These are phyloP conservation scores for Caenorhabditis sp. DNA, from an alignment of 2,888 invertebrate species.

Conservation along the genomic window DNA sequence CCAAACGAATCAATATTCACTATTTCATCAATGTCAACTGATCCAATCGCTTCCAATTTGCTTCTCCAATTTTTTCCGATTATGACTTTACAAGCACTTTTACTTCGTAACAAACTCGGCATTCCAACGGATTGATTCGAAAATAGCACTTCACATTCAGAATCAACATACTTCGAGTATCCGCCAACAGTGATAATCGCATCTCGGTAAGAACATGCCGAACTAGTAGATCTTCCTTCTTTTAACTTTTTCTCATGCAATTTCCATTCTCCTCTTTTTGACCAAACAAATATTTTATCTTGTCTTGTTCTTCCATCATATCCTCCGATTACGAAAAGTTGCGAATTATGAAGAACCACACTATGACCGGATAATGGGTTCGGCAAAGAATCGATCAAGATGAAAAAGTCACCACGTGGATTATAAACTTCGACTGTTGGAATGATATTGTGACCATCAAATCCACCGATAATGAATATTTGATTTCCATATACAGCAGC, in stretches of 20 bases:
- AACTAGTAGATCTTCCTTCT: slow-evolving; percentile 23
- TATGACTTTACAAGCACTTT: background rate
- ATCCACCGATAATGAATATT: slow-evolving; percentile 32
- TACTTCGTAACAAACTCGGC: background rate
- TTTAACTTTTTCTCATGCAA: slow-evolving; percentile 8
- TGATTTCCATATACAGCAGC: slow-evolving; percentile 21
- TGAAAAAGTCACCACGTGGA: slow-evolving; percentile 24
- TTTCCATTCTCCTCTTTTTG: slow-evolving; percentile 19
- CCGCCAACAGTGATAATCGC: slow-evolving; percentile 22
- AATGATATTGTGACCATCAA: slow-evolving; percentile 22
- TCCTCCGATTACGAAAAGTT: slow-evolving; percentile 27
- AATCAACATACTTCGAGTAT: slow-evolving; percentile 23
- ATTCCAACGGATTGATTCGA: background rate
- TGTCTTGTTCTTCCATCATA: slow-evolving; percentile 19
- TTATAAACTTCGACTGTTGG: slow-evolving; percentile 26
- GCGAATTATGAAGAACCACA: slow-evolving; percentile 12
- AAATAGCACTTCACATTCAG: slow-evolving; percentile 19
- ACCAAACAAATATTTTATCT: slow-evolving; percentile 18
- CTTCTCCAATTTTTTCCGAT: background rate
- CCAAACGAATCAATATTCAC: background rate
- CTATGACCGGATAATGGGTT: slow-evolving; percentile 26
- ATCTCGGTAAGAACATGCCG: slow-evolving; percentile 21
- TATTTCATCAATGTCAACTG: background rate
- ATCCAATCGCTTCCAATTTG: background rate
- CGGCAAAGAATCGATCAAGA: slow-evolving; percentile 14